Conservation (phyloP, 2,113 vertebrate genomes). For the Pachypanchax playfairii region DNA sequence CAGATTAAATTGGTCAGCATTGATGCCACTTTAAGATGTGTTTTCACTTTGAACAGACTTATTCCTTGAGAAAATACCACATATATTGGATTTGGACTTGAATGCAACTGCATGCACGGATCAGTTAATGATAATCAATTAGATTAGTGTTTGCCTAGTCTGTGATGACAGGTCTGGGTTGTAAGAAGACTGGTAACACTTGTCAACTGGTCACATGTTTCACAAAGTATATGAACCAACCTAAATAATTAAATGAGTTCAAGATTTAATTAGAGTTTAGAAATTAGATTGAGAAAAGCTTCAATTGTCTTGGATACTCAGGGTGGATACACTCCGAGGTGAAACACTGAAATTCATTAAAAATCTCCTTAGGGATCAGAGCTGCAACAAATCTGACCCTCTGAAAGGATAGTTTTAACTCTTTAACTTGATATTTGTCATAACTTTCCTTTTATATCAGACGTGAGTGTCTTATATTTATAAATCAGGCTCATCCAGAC, state of each 20-base stretch:
- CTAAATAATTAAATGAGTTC: conserved; percentile 50
- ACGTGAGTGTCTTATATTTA: too few species aligned
- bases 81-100: conserved; percentile 58
- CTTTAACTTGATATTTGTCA: too few species aligned
- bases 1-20: conserved; percentile 22
- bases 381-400: too few species aligned
- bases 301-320: conserved; percentile 29
- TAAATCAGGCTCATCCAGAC: too few species aligned
- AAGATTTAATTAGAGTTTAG: conserved; percentile 44
- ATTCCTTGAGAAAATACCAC: conserved; percentile 72
- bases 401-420: too few species aligned
- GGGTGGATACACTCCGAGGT: conserved; percentile 3
- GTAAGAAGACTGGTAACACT: conserved; percentile 6
- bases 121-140: conserved; percentile 57
- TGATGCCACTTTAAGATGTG: conserved; percentile 38
- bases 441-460: too few species aligned
- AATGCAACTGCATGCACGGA: conserved; percentile 56
- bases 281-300: conserved; percentile 25
- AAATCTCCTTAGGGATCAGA: neutral
- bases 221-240: conserved; percentile 53
- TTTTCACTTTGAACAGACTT: conserved; percentile 57
- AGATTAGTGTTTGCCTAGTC: conserved; percentile 43
- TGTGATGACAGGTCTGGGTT: conserved; percentile 30
- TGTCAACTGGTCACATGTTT: conserved; percentile 54
- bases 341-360: neutral